A percentile compares a stretch with the other conserved stretches of the same genome.
Evolutionary conservation across 2,797 vertebrate species (phyloP).

Genomic region (Acanthornis magna): DNA sequence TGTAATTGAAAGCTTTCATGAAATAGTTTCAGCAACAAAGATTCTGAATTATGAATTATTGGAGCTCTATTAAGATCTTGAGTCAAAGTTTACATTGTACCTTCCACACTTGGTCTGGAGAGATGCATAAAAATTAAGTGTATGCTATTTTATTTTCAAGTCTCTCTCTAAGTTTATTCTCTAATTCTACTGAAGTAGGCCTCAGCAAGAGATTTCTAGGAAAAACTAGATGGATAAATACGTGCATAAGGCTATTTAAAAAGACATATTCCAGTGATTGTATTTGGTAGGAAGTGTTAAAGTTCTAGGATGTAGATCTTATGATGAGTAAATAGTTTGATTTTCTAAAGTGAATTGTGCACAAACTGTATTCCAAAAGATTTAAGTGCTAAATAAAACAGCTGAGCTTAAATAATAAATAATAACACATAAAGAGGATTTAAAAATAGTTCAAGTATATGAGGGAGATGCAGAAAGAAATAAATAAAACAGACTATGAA

Average conservation of each 20-base stretch:
- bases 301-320: not conserved
- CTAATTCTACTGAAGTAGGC: not conserved
- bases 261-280: not conserved
- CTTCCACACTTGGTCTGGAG: not conserved
- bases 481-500: not conserved
- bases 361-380: not conserved
- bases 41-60: not conserved
- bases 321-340: not conserved
- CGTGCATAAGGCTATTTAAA: not conserved
- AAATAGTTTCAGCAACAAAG: not conserved
- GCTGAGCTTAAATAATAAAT: constrained; percentile 44
- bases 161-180: not conserved
- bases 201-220: not conserved
- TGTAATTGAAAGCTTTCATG: not conserved
- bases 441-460: constrained; percentile 10
- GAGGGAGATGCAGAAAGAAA: not conserved
- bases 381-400: constrained; percentile 15
- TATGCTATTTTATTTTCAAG: not conserved
- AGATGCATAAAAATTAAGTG: not conserved
- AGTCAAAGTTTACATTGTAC: not conserved
- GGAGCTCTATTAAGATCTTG: not conserved
- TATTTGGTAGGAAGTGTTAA: not conserved
- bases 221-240: not conserved
- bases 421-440: constrained; percentile 5
- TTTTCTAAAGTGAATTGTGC: not conserved